Conservation (phyloP, 2,888 invertebrate genomes). For the Pharmacophagus antenor region DNA sequence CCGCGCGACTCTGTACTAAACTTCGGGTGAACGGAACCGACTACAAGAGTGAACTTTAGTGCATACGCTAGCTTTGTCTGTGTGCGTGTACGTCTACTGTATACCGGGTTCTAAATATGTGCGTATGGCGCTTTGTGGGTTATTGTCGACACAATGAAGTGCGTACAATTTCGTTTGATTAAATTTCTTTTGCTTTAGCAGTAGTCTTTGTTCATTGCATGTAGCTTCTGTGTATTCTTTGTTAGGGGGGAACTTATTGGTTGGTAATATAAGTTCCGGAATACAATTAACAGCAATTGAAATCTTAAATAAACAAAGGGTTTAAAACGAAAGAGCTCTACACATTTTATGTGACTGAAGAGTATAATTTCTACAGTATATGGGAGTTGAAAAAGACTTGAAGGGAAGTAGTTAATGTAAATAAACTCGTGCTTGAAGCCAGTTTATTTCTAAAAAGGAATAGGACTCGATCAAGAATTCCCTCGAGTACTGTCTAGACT, state of each 20-base stretch:
- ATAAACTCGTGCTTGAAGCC: slow-evolving; percentile 32
- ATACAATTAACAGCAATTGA: slow-evolving; percentile 38
- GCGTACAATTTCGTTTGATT: slow-evolving; percentile 62
- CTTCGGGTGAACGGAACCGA: slow-evolving; percentile 52
- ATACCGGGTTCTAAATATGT: slow-evolving; percentile 44
- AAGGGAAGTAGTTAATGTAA: slow-evolving; percentile 28
- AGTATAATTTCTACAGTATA: slow-evolving; percentile 8
- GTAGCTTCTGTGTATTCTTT: slow-evolving; percentile 55
- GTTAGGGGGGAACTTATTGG: slow-evolving; percentile 58
- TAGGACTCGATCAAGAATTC: slow-evolving; percentile 40
- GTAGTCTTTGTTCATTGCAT: slow-evolving; percentile 53
- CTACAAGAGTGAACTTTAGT: slow-evolving; percentile 52
- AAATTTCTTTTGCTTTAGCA: slow-evolving; percentile 57
- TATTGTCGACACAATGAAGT: slow-evolving; percentile 66
- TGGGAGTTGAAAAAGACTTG: slow-evolving; percentile 18
- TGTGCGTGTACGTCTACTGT: slow-evolving; percentile 43
- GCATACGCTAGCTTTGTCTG: slow-evolving; percentile 48
- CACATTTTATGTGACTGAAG: slow-evolving; percentile 21
- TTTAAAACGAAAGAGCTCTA: slow-evolving; percentile 31
- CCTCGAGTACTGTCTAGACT: slow-evolving; percentile 60
- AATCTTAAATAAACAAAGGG: slow-evolving; percentile 32
- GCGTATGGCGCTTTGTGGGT: slow-evolving; percentile 58
- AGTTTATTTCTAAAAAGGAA: slow-evolving; percentile 41
- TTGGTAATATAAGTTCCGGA: slow-evolving; percentile 43
- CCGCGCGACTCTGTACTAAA: slow-evolving; percentile 65